Evolutionary conservation across 1,140 invertebrate species (phyloP).

Genomic region (Himalopsyche phryganea): DNA sequence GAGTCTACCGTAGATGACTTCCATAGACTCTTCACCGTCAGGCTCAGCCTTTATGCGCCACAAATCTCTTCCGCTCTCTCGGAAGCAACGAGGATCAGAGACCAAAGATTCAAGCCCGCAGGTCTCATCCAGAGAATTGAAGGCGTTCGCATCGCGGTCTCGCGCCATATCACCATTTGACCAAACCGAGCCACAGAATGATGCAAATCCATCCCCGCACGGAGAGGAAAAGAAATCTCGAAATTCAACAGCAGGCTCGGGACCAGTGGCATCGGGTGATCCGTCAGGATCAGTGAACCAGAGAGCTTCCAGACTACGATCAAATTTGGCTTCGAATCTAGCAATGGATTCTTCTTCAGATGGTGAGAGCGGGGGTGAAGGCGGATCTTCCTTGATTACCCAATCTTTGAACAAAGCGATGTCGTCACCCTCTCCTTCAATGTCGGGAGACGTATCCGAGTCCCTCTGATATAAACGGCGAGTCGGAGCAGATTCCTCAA

Average conservation of each 20-base stretch:
- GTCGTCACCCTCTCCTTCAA: conserved; percentile 40
- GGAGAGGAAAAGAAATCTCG: conserved; percentile 56
- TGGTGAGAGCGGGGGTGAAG: conserved; percentile 39
- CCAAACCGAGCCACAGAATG: conserved; percentile 45
- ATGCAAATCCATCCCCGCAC: conserved; percentile 42
- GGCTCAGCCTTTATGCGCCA: conserved; percentile 37
- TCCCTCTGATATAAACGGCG: conserved; percentile 44
- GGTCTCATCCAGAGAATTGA: background rate
- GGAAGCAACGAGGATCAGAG: background rate
- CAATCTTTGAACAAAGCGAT: conserved; percentile 30
- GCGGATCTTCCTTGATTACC: conserved; percentile 42
- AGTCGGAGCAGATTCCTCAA: conserved; percentile 36
- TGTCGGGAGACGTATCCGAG: conserved; percentile 39
- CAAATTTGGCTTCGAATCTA: conserved; percentile 64
- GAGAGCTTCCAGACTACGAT: conserved; percentile 61
- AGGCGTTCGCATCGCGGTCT: conserved; percentile 12
- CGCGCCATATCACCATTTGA: conserved; percentile 37
- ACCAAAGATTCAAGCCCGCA: background rate
- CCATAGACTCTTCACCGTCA: conserved; percentile 34
- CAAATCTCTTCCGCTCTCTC: background rate
- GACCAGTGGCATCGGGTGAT: conserved; percentile 53
- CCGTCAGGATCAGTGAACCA: conserved; percentile 51
- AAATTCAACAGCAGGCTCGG: conserved; percentile 57
- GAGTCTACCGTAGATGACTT: conserved; percentile 43
- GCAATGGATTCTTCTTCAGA: conserved; percentile 57